A percentile compares a stretch with the other conserved stretches of the same genome.
These are phyloP conservation scores for Chloroclystis v-ata DNA, from an alignment of 2,888 invertebrate species.

Conservation along the genomic window DNA sequence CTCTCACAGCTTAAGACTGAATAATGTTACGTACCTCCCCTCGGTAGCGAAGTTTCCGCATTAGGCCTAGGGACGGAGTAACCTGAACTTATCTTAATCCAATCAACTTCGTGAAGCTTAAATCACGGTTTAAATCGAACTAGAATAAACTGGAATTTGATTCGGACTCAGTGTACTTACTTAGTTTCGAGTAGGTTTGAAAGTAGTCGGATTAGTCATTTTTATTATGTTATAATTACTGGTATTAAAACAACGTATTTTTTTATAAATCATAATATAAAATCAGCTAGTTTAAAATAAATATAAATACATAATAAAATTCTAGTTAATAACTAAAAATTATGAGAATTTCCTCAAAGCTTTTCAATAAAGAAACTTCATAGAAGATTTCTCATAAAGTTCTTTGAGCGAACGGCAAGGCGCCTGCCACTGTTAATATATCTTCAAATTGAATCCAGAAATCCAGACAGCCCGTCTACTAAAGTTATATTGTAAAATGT, in stretches of 20 bases:
- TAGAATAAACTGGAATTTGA: conserved; percentile 17
- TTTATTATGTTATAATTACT: too few relatives aligned
- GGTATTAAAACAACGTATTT: too few relatives aligned
- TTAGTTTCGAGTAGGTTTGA: too few relatives aligned
- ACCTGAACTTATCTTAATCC: conserved; percentile 27
- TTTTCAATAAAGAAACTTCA: not conserved
- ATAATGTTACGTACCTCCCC: too few relatives aligned
- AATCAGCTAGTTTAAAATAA: too few relatives aligned
- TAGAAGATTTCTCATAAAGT: not conserved
- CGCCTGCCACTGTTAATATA: conserved; percentile 2
- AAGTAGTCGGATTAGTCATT: too few relatives aligned
- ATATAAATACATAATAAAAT: too few relatives aligned
- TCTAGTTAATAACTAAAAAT: not conserved
- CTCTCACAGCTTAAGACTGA: too few relatives aligned
- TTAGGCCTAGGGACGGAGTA: conserved; percentile 23
- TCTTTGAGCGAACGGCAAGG: not conserved
- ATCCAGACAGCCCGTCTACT: not conserved
- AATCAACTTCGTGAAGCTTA: conserved; percentile 25
- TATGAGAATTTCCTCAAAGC: not conserved
- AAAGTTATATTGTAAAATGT: too few relatives aligned
- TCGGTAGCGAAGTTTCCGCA: conserved; percentile 19
- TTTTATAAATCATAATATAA: too few relatives aligned
- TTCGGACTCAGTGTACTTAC: too few relatives aligned
- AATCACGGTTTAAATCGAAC: conserved; percentile 21
- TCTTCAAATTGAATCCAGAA: conserved; percentile 1